A percentile compares a stretch with the other conserved stretches of the same genome.
These are phyloP conservation scores for Gymnogyps californianus DNA, from an alignment of 2,113 vertebrate genomes.

Conservation along the genomic window DNA sequence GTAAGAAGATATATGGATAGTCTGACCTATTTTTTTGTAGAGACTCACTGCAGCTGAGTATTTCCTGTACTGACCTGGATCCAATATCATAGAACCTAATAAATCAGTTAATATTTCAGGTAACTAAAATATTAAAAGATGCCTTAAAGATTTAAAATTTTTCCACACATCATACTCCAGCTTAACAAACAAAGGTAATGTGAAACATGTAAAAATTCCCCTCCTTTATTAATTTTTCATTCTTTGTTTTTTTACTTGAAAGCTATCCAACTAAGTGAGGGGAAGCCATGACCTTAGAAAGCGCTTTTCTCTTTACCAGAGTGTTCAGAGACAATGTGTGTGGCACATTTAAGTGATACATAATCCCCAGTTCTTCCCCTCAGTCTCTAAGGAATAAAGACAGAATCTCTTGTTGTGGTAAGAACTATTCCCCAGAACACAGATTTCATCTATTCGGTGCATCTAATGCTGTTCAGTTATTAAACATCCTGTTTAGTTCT, in stretches of 20 bases:
- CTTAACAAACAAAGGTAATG: constrained; percentile 45
- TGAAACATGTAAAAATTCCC: constrained; percentile 39
- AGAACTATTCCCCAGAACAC: constrained; percentile 17
- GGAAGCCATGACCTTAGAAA: constrained; percentile 6
- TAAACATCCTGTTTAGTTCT: background rate
- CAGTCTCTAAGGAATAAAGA: constrained; percentile 1
- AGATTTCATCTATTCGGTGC: background rate
- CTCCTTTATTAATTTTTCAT: constrained; percentile 46
- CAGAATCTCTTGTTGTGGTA: constrained; percentile 18
- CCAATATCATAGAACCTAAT: constrained; percentile 59
- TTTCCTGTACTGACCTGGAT: constrained; percentile 60
- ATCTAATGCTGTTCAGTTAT: background rate
- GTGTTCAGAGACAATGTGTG: constrained; percentile 28
- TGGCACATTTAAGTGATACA: constrained; percentile 33
- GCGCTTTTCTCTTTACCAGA: constrained; percentile 5
- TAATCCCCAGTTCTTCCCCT: constrained; percentile 9
- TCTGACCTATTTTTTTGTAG: constrained; percentile 40
- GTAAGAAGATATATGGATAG: constrained; percentile 38
- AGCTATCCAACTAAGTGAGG: constrained; percentile 13
- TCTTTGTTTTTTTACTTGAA: background rate
- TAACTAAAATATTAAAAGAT: constrained; percentile 68
- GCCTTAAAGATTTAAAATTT: constrained; percentile 57
- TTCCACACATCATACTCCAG: constrained; percentile 40
- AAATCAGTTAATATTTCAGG: constrained; percentile 58
- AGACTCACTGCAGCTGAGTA: constrained; percentile 38